Base-by-base conservation (phyloP, 2,888 invertebrate genomes). In the Nephrotoma flavescens region DNA sequence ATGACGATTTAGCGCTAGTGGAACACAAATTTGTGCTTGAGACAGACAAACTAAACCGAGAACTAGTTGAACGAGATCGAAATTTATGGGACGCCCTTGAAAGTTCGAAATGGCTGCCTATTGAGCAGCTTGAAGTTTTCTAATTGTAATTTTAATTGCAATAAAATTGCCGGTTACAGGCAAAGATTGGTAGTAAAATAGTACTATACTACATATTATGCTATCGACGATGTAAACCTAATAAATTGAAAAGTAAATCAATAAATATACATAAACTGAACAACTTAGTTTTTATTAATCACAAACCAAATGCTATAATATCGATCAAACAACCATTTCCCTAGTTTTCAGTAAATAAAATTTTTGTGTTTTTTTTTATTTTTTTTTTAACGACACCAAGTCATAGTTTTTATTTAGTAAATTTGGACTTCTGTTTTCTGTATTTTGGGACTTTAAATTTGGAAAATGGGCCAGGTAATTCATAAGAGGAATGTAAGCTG, bases 1-100 rank as follows among this genome's bases (percentile, higher is more conserved):
- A 94, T 88, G 96, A 96, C 88, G 96, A 96, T 87, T 91, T 96
- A 88, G 95, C 95, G 88, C 92, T 96, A 87, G 95, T 96, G 88
- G 97, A 97, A 88, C 96, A 97, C 90, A 95, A 96, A 89, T 93
- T 93, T 88, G 92, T 94, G 11, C 90, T 96, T 86, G 96, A 97
- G 89, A 92, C 95, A 3, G 97, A 97, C 83, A 95, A 95, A 90
- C 89, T 95, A 89, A 97, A 97, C 90, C 93, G 95, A 88, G 96
- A 97, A 88, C 93, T 94, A 86, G 93, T 96, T 83, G 95, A 96
- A 88, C 94, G 95, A 41, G 96, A 96, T 89, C 93, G 95, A 87
- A 95, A 95, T 86, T 91, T 97, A 42, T 97, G 96, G 95, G 97
- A 96, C 91, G 95, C 95, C 15, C 90, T 97, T 85, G 97, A 97